These are phyloP conservation scores for Brachionus asplanchnoidis DNA, from an alignment of 1,140 invertebrate species.

Conservation along the genomic window DNA sequence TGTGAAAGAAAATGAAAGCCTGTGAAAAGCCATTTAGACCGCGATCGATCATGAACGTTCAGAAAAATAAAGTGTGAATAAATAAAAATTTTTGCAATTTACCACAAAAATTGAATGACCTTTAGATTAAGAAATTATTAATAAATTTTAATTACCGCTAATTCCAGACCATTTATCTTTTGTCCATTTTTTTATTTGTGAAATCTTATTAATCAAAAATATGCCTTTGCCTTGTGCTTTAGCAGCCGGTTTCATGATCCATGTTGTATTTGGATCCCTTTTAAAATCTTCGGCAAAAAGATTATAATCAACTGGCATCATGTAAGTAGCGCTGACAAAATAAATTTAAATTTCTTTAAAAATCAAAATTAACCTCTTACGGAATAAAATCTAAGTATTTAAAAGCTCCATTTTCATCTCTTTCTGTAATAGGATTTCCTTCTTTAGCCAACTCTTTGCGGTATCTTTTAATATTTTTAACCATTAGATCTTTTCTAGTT, in stretches of 20 bases:
- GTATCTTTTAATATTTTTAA: conserved; percentile 91
- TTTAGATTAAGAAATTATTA: conserved; percentile 47
- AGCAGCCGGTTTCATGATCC: conserved; percentile 95
- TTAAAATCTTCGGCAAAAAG: conserved; percentile 89
- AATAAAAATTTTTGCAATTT: neutral
- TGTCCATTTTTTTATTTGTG: conserved; percentile 61
- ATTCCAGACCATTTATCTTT: conserved; percentile 51
- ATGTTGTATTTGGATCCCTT: conserved; percentile 82
- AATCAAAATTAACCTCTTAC: conserved; percentile 59
- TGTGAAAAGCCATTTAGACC: too few relatives aligned
- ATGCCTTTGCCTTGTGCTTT: conserved; percentile 61
- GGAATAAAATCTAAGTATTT: conserved; percentile 64
- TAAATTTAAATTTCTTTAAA: conserved; percentile 58
- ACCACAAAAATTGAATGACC: conserved; percentile 47
- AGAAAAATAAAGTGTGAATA: too few relatives aligned
- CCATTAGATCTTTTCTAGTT: conserved; percentile 84
- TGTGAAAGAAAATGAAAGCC: too few relatives aligned
- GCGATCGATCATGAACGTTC: too few relatives aligned
- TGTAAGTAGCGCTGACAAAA: conserved; percentile 86
- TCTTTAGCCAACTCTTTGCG: conserved; percentile 82
- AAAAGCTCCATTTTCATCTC: conserved; percentile 63
- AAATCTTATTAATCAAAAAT: conserved; percentile 63
- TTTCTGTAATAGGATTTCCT: conserved; percentile 76
- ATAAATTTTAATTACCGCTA: neutral
- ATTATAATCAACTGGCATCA: conserved; percentile 86